Conservation (phyloP, 2,113 vertebrate species). For the Pluvialis apricaria region DNA sequence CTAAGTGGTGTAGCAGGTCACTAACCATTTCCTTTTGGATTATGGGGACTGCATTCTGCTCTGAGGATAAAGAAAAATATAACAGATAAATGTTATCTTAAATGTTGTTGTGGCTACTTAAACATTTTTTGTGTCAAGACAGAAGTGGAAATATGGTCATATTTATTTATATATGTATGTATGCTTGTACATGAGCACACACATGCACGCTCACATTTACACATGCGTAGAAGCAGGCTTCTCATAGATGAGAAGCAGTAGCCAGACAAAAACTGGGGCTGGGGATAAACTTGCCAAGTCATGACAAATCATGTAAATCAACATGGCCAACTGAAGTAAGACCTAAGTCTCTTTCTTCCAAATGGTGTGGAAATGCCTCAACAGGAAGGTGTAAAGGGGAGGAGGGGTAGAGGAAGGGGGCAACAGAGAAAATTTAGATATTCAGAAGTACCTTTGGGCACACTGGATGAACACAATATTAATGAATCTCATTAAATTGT, state of each 20-base stretch:
- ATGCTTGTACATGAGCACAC: fast-evolving
- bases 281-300: background rate
- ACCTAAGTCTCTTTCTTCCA: background rate
- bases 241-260: background rate
- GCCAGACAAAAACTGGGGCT: background rate
- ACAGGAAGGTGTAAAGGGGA: background rate
- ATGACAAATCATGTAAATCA: background rate
- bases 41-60: background rate
- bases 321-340: background rate
- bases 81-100: background rate
- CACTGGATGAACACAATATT: background rate
- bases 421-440: background rate
- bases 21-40: background rate
- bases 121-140: background rate
- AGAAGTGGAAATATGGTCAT: background rate
- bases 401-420: fast-evolving
- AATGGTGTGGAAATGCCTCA: background rate
- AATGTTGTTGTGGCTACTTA: background rate
- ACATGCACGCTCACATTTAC: background rate
- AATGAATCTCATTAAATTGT: background rate
- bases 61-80: background rate
- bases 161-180: background rate
- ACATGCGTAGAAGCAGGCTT: background rate
- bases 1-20: background rate
- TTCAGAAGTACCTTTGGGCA: background rate